Evolutionary conservation across 2,797 vertebrate genomes (phyloP).

Genomic region (Fratercula arctica): DNA sequence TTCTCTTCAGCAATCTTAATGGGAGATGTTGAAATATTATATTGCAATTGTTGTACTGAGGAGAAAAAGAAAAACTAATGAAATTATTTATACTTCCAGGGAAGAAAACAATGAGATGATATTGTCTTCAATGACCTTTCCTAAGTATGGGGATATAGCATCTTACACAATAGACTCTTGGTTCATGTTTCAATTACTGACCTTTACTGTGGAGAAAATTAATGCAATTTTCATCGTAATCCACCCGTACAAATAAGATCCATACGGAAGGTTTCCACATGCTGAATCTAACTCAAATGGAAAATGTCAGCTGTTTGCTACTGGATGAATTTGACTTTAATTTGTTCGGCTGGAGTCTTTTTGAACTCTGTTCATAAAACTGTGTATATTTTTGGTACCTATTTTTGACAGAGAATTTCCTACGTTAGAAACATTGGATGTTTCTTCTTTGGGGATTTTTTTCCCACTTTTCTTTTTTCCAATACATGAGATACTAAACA

Average conservation of each 20-base stretch:
- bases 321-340: slow-evolving; percentile 70
- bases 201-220: slow-evolving; percentile 79
- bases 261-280: slow-evolving; percentile 73
- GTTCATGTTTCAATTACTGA: slow-evolving; percentile 80
- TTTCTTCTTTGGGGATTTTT: not conserved
- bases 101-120: slow-evolving; percentile 76
- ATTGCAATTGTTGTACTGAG: slow-evolving; percentile 53
- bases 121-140: slow-evolving; percentile 77
- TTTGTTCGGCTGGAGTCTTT: slow-evolving; percentile 58
- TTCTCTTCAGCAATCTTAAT: slow-evolving; percentile 55
- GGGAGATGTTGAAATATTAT: slow-evolving; percentile 54
- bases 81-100: slow-evolving; percentile 74
- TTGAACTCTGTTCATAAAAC: slow-evolving; percentile 39
- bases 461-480: not conserved
- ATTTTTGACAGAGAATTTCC: slow-evolving; percentile 50
- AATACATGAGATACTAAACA: not conserved
- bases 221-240: slow-evolving; percentile 80
- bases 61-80: slow-evolving; percentile 59
- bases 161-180: slow-evolving; percentile 77
- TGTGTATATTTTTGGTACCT: slow-evolving; percentile 12
- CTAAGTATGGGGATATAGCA: slow-evolving; percentile 72
- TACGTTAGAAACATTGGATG: not conserved
- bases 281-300: slow-evolving; percentile 76
- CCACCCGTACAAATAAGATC: slow-evolving; percentile 77
- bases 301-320: slow-evolving; percentile 77